Evolutionary conservation across 1,140 invertebrate genomes (phyloP), one percentile per base, ranked within the genome.

Genomic region (Bactericera cockerelli): DNA sequence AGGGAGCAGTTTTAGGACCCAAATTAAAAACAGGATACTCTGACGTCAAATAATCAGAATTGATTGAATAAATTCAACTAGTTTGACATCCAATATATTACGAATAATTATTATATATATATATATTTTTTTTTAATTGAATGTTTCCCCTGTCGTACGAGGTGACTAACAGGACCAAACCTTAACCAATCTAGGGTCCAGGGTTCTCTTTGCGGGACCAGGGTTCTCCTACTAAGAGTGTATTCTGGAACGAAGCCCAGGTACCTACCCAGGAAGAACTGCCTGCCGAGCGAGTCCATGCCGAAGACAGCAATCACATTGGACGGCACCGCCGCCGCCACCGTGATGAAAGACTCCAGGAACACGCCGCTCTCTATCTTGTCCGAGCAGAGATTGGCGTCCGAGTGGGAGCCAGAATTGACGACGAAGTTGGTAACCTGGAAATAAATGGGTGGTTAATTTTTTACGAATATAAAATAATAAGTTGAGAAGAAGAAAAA

Each of bases 331-430:
- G 87, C 87, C 0, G 87, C 82, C 21, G 87, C 84, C 11, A 89
- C 83, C 10, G 87, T 89, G 59, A 90, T 89, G 14, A 92, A 77
- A 0, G 87, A 89, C 65, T 90, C 87, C 74, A 87, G 79, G 67
- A 91, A 89, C 8, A 90, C 87, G 19, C 80, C 76, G 14, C 80
- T 77, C 55, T 81, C 79, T 58, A 89, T 89, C 65, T 81, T 79
- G 31, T 83, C 78, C 16, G 76, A 76, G 67, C 86, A 88, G 13
- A 74, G 67, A n/a, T 74, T 75, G 2, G 75, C 73, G 2, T 75
- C 64, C 21, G 76, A 77, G 62, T 80, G 77, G 38, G 78, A 80
- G 53, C 79, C 79, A 57, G 74, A 70, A 56, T 75, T 76, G 0
- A 86, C 83, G 3, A 88, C 85, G 67, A 81, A 89, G 0, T 80